phyloP scores from a whole-genome alignment of 2,888 invertebrate genomes.

The Nomada ferruginata region DNA sequence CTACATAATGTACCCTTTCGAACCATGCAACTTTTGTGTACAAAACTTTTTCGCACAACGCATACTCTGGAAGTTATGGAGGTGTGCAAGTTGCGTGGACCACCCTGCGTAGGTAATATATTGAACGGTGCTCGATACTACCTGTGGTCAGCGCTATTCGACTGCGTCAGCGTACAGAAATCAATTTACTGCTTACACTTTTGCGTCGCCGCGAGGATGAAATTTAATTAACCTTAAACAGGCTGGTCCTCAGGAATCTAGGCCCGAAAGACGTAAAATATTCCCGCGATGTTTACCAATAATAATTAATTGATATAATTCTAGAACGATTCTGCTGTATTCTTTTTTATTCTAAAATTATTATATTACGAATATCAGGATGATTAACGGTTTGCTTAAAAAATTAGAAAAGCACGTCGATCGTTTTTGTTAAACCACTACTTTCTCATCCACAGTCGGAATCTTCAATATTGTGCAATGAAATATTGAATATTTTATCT shows the following conservation, averaged over 20 bases:
- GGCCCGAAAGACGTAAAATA: not conserved
- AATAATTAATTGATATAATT: not conserved
- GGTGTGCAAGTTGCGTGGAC: too few species aligned
- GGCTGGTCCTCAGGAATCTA: not conserved
- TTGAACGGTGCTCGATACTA: not conserved
- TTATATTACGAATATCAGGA: not conserved
- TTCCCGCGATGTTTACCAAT: not conserved
- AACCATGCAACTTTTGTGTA: too few species aligned
- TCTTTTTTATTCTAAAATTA: not conserved
- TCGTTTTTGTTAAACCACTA: not conserved
- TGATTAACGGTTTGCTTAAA: conserved; percentile 10
- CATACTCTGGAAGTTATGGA: too few species aligned
- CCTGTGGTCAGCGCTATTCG: not conserved
- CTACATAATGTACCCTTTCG: too few species aligned
- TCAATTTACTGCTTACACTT: conserved; percentile 21
- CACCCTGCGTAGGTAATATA: too few species aligned
- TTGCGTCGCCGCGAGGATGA: conserved; percentile 15
- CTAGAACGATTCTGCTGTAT: not conserved
- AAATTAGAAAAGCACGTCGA: conserved; percentile 20
- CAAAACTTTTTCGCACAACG: too few species aligned
- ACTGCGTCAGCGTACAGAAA: not conserved
- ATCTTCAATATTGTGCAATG: not conserved
- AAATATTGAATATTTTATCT: too few species aligned
- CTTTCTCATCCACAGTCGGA: not conserved
- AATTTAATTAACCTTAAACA: conserved; percentile 27